Evolutionary conservation across 2,888 invertebrate species (phyloP).

Genomic region (Xestia c-nigrum): DNA sequence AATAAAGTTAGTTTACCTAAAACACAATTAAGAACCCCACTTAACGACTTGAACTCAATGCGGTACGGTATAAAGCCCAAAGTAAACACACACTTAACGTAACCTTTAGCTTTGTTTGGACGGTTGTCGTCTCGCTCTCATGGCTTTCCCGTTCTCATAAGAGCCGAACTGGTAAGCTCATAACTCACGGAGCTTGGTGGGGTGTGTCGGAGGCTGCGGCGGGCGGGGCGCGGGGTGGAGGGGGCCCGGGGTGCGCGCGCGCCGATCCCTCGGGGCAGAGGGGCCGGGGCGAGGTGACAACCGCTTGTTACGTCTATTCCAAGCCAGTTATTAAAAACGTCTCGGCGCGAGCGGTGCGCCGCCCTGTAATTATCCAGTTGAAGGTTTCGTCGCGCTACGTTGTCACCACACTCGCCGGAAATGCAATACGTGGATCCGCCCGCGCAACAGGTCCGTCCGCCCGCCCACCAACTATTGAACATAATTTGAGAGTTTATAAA

Average conservation of each 20-base stretch:
- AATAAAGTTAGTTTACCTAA: slow-evolving; percentile 20
- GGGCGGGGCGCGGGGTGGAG: slow-evolving; percentile 70
- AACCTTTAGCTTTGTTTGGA: slow-evolving; percentile 74
- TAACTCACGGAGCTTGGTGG: slow-evolving; percentile 83
- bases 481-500: slow-evolving; percentile 72
- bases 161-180: slow-evolving; percentile 80
- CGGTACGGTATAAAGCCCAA: slow-evolving; percentile 60
- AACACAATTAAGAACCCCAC: slow-evolving; percentile 8
- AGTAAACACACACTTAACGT: slow-evolving; percentile 74
- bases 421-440: slow-evolving; percentile 90
- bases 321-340: slow-evolving; percentile 92
- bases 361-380: slow-evolving; percentile 90
- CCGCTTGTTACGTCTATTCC: slow-evolving; percentile 90
- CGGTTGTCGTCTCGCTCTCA: slow-evolving; percentile 75
- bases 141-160: slow-evolving; percentile 75
- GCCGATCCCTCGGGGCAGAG: slow-evolving; percentile 77
- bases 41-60: slow-evolving; percentile 43
- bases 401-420: slow-evolving; percentile 87
- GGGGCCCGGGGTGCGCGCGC: slow-evolving; percentile 79
- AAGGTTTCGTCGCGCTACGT: slow-evolving; percentile 84
- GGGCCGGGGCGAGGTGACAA: slow-evolving; percentile 89
- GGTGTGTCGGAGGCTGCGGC: slow-evolving; percentile 85
- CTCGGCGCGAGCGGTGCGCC: slow-evolving; percentile 90
- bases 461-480: slow-evolving; percentile 80
- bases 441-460: slow-evolving; percentile 89